phyloP scores from a whole-genome alignment of 2,113 vertebrate species.

The Cygnus atratus region DNA sequence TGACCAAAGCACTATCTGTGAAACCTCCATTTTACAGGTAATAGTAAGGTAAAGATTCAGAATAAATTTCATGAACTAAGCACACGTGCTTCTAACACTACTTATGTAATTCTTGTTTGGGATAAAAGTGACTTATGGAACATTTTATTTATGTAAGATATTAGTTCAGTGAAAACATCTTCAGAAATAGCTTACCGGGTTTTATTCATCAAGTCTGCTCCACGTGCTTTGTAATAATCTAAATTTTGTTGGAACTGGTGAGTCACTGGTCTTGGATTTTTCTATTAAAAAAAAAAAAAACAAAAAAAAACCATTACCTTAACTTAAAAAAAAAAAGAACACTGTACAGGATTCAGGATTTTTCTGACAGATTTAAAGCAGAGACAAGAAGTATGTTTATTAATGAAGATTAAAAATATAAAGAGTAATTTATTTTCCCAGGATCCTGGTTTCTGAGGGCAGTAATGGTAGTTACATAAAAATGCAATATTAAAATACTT shows the following conservation, averaged over 20 bases:
- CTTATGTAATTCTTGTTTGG: not conserved
- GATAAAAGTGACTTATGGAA: not conserved
- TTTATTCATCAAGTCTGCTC: conserved; percentile 93
- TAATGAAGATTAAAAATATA: not conserved
- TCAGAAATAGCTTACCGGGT: conserved; percentile 82
- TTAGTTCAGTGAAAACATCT: not conserved
- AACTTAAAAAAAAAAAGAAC: not conserved
- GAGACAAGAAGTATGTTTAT: not conserved
- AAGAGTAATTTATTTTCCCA: not conserved
- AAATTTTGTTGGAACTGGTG: conserved; percentile 97
- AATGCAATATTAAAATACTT: not conserved
- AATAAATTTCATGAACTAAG: not conserved
- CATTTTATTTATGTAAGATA: not conserved
- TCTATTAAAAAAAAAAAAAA: conserved; percentile 73
- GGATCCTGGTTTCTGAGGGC: not conserved
- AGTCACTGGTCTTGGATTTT: conserved; percentile 92
- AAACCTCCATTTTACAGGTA: not conserved
- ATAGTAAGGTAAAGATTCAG: not conserved
- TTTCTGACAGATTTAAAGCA: not conserved
- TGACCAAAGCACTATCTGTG: not conserved
- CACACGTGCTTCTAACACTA: not conserved
- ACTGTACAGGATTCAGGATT: not conserved
- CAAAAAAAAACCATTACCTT: not conserved
- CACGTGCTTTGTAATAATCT: conserved; percentile 98
- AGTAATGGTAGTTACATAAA: not conserved